Conservation (phyloP, 2,888 invertebrate species). For the Meandrusa payeni region DNA sequence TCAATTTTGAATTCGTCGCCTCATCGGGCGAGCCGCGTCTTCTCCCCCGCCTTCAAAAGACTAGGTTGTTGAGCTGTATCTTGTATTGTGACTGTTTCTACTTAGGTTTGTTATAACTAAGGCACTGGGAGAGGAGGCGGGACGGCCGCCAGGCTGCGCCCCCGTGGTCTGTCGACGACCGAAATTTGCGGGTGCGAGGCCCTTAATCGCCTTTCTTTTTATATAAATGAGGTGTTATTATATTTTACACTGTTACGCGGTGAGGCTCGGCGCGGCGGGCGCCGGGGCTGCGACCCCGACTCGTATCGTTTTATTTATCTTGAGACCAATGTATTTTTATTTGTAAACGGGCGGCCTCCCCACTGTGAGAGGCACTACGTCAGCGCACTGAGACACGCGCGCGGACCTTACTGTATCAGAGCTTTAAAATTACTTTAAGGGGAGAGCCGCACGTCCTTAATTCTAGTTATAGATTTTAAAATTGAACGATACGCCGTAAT, state of each 20-base stretch:
- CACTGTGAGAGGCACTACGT: constrained; percentile 36
- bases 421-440: constrained; percentile 55
- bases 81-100: constrained; percentile 29
- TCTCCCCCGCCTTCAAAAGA: constrained; percentile 28
- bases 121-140: constrained; percentile 24
- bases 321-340: constrained; percentile 75
- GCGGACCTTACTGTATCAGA: constrained; percentile 46
- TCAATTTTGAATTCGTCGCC: constrained; percentile 34
- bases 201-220: constrained; percentile 58
- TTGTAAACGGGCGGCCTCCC: constrained; percentile 47
- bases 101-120: constrained; percentile 24
- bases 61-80: constrained; percentile 26
- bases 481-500: constrained; percentile 63
- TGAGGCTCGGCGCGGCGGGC: constrained; percentile 47
- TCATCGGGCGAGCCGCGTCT: constrained; percentile 32
- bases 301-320: constrained; percentile 73
- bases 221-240: constrained; percentile 54
- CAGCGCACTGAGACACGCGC: constrained; percentile 29
- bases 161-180: constrained; percentile 26
- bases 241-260: constrained; percentile 44
- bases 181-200: constrained; percentile 33
- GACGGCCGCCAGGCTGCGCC: constrained; percentile 34
- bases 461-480: constrained; percentile 72
- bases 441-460: constrained; percentile 47
- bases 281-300: constrained; percentile 49